Base-by-base conservation (phyloP, 1,140 invertebrate species). In the Euwallacea fornicatus region DNA sequence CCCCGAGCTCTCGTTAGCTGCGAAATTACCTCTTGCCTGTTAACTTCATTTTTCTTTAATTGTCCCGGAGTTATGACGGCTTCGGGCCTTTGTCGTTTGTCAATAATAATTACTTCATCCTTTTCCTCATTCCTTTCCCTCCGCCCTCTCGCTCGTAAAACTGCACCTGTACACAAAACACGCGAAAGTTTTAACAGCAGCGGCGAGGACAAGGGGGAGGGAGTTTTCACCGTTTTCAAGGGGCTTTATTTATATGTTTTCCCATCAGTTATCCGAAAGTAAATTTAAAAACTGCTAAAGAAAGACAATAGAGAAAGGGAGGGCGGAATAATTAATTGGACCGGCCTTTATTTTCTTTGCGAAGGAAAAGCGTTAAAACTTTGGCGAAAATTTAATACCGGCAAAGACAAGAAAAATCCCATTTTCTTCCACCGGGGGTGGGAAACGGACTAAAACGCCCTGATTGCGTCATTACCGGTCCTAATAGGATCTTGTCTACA, bases 21-120 rank as follows among this genome's bases (percentile, higher is more conserved):
- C 59, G 68, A 70, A 70, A 70, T 70, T 70, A 70, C 60, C 68
- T 70, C 62, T 70, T 70, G 56, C 58, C 68, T 50, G 58, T 43
- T 70, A 63, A 70, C 68, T 70, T 70, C 68, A 70, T 70, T 70
- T 70, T 63, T 70, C 68, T 70, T 70, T 68, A 68, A 68, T 68
- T 68, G 62, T 64, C 56, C 61, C 68, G 10, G 68, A 68, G 66
- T 68, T 68, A 68, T 66, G 47, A 13, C 21, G 65, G 56, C 56
- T 61, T 50, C 44, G 56, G 66, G 66, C 42, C 11, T 47, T 60
- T 68, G 59, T 60, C 33, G 11, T 50, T 67, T 67, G 54, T 54
- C 46, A 10, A 13, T 11, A 50, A 11, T 50, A 33, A 33, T 33
- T 33, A 33, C 21, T 33, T 33, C 21, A 50, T 13, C 46, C 46